Conservation (phyloP, 1,140 invertebrate genomes). For the Nautilus pompilius region DNA sequence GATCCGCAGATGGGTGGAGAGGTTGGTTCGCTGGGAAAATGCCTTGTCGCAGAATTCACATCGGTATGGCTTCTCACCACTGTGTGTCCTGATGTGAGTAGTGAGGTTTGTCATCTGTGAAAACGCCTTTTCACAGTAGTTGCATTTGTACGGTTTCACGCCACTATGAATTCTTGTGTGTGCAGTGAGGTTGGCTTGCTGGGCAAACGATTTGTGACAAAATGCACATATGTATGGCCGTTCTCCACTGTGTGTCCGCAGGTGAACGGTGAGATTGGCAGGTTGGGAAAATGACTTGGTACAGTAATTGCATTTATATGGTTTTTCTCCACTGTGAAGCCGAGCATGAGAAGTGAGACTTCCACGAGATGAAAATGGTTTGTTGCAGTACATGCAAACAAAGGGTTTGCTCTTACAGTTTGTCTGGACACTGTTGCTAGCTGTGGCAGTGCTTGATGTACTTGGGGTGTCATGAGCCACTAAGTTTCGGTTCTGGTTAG, state of each 20-base stretch:
- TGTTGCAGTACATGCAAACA: conserved; percentile 80
- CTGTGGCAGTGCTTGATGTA: no score
- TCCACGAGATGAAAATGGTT: conserved; percentile 33
- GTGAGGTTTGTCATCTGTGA: conserved; percentile 88
- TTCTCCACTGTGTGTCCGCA: conserved; percentile 73
- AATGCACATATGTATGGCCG: conserved; percentile 58
- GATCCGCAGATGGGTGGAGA: conserved; percentile 77
- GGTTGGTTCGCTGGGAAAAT: conserved; percentile 63
- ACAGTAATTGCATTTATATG: conserved; percentile 94
- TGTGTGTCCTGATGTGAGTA: conserved; percentile 72
- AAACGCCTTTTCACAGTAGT: conserved; percentile 85
- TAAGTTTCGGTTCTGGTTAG: no score
- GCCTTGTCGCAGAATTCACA: conserved; percentile 77
- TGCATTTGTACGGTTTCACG: conserved; percentile 83
- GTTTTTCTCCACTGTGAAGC: conserved; percentile 95
- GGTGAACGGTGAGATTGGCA: conserved; percentile 69
- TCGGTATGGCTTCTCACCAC: conserved; percentile 35
- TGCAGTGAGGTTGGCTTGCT: conserved; percentile 67
- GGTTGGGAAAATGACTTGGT: conserved; percentile 92
- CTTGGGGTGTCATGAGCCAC: no score
- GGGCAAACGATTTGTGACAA: conserved; percentile 64
- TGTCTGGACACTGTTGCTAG: no score
- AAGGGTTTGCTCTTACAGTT: conserved; percentile 74
- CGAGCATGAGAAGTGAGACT: conserved; percentile 71
- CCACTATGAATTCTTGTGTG: conserved; percentile 66